Evolutionary conservation across 2,797 vertebrate genomes (phyloP).

Genomic region (Rhabdophis nuchalis): DNA sequence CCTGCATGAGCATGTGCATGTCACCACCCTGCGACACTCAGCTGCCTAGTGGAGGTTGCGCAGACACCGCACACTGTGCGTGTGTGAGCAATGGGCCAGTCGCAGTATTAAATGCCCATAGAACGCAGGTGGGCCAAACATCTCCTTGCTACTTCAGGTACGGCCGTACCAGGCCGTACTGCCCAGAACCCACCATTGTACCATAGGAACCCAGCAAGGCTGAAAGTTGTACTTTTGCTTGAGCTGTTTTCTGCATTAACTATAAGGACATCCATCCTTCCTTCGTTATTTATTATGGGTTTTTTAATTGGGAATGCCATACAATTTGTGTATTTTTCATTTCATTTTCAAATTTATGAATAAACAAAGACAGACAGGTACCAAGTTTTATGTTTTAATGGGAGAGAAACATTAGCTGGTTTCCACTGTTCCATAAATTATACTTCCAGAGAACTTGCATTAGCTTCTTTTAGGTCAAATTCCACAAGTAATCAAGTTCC

Average conservation of each 20-base stretch:
- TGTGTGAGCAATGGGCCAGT: too few relatives aligned
- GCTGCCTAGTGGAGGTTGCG: too few relatives aligned
- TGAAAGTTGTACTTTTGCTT: background rate
- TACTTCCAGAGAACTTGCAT: background rate
- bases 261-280: background rate
- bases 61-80: too few relatives aligned
- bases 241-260: background rate
- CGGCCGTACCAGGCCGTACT: too few relatives aligned
- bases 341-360: background rate
- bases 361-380: background rate
- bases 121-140: too few relatives aligned
- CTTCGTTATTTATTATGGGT: background rate
- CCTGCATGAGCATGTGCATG: too few relatives aligned
- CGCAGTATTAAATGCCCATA: too few relatives aligned
- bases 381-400: background rate
- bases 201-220: background rate
- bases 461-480: slow-evolving; percentile 4
- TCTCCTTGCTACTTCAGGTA: too few relatives aligned
- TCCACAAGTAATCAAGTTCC: background rate
- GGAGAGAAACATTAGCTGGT: background rate
- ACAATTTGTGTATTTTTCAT: background rate
- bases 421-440: background rate
- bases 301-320: background rate
- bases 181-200: background rate
- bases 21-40: too few relatives aligned